phyloP scores from a whole-genome alignment of 2,888 invertebrate species.

The Rotaria magnacalcarata region DNA sequence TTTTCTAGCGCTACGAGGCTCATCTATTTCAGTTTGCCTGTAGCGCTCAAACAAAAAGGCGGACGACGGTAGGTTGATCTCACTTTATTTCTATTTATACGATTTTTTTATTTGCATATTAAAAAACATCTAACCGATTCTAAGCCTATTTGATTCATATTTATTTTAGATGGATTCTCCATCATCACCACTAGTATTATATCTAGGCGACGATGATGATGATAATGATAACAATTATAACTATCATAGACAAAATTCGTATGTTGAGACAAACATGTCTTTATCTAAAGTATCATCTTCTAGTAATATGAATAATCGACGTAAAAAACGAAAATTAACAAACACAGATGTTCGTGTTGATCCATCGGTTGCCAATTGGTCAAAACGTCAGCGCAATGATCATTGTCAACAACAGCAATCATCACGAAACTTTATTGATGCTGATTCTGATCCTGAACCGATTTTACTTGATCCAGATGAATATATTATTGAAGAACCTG shows the following conservation, averaged over 20 bases:
- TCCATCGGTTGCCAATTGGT: not conserved
- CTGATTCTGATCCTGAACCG: not conserved
- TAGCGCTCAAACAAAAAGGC: not conserved
- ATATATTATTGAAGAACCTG: slow-evolving; percentile 25
- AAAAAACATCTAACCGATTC: no score
- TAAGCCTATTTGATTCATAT: no score
- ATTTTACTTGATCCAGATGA: slow-evolving; percentile 17
- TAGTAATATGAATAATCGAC: not conserved
- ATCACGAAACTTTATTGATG: not conserved
- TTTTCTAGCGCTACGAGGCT: not conserved
- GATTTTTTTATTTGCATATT: no score
- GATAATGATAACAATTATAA: not conserved
- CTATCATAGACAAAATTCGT: no score
- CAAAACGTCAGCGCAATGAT: not conserved
- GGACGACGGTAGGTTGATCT: not conserved
- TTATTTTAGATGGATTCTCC: not conserved
- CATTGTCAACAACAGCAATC: not conserved
- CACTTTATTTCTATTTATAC: not conserved
- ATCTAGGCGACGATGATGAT: not conserved
- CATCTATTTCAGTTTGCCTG: not conserved
- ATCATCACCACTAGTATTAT: not conserved
- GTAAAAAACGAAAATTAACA: slow-evolving; percentile 11
- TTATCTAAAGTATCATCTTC: not conserved
- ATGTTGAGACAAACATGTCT: no score
- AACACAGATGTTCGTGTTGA: not conserved